Base-by-base conservation (phyloP, 2,797 vertebrate species). In the Eulemur rubriventer region DNA sequence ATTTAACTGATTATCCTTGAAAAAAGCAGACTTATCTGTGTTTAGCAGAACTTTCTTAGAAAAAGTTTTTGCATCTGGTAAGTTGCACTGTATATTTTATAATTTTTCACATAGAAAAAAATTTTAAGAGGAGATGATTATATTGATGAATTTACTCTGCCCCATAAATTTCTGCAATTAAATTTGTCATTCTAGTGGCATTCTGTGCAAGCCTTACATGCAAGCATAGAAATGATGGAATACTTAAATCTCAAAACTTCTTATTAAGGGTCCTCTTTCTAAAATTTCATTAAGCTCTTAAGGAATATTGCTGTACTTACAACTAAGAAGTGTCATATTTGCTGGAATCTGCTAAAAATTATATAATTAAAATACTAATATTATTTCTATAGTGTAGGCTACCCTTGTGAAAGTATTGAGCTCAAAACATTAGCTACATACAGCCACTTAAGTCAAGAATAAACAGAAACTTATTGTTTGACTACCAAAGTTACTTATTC, bases 41-140 rank as follows among this genome's bases (percentile, higher is more conserved):
- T 30, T 97, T n/a, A 95, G 38, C 87, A 96, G 91, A 70, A 78
- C 55, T 35, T 83, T 94, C 67, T 97, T n/a, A 33, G 14, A 24
- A 91, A 97, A 88, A 26, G 12, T 20, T 83, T 86, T 91, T 79
- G 17, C 5, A 65, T 65, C 5, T 73, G 0, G 18, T 86, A 52
- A 96, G 35, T 89, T 57, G 35, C 93, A 95, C 14, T 79, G 38
- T 11, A 93, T 98, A 96, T 91, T 95, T 95, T 79, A 65, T 85
- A 89, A 35, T 84, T 91, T 97, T 94, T 43, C 52, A 98, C 82
- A 91, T 55, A 38, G 73, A 95, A 94, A 96, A 89, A 65, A 85
- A 24, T 59, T 96, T 17, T 89, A 97, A 97, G 81, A 72, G 26
- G 17, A 95, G 35, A 76, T 55, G 28, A 95, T 35, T 18, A 93